These are phyloP conservation scores for Cherax quadricarinatus DNA, from an alignment of 1,140 invertebrate genomes.

Conservation along the genomic window DNA sequence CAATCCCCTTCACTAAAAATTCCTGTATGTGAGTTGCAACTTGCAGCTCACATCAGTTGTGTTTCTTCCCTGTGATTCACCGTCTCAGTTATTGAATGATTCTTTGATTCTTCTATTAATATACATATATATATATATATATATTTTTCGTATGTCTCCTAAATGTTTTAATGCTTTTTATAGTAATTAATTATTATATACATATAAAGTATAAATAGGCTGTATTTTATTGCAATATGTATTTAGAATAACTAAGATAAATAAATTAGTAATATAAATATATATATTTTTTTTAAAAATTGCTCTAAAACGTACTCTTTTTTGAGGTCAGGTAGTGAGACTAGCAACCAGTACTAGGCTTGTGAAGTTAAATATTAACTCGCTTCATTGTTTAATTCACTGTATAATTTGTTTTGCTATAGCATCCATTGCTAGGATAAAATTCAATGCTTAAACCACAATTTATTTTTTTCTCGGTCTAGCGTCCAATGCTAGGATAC, in stretches of 20 bases:
- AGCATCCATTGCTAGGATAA: too few species aligned
- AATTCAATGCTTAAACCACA: too few species aligned
- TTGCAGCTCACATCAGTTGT: background rate
- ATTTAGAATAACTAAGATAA: constrained; percentile 30
- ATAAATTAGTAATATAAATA: background rate
- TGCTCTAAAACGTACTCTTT: background rate
- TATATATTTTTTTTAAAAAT: background rate
- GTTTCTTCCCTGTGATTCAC: background rate
- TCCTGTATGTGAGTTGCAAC: background rate
- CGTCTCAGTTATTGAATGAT: constrained; percentile 16
- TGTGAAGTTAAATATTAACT: too few species aligned
- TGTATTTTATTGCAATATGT: constrained; percentile 37
- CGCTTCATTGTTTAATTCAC: too few species aligned
- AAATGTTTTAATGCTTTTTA: constrained; percentile 16
- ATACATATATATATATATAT: background rate
- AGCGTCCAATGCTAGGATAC: too few species aligned
- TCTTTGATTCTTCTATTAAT: constrained; percentile 5
- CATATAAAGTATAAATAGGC: constrained; percentile 26
- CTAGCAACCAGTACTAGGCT: too few species aligned
- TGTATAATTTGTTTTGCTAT: too few species aligned
- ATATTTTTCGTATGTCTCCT: background rate
- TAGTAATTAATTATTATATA: constrained; percentile 18
- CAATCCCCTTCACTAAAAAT: background rate
- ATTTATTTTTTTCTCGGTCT: too few species aligned
- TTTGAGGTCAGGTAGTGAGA: background rate